phyloP scores from a whole-genome alignment of 2,888 invertebrate genomes.

The Neria commutata region DNA sequence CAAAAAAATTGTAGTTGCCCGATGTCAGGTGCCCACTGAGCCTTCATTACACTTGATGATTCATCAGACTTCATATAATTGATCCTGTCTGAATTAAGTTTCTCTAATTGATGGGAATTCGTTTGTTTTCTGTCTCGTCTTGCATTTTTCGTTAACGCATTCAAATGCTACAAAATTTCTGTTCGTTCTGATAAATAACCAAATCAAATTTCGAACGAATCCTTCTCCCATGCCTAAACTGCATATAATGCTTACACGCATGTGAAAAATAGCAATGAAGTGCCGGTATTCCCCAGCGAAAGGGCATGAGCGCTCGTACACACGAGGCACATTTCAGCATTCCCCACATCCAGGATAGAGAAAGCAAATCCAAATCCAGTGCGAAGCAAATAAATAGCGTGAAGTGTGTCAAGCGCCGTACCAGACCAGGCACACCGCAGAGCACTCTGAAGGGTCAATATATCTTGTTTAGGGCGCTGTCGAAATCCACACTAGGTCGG shows the following conservation, averaged over 20 bases:
- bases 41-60: too few species aligned
- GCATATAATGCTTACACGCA: slow-evolving; percentile 25
- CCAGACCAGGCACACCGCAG: slow-evolving; percentile 21
- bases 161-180: too few species aligned
- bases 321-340: not conserved
- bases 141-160: slow-evolving; percentile 11
- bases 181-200: slow-evolving; percentile 49
- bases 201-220: slow-evolving; percentile 45
- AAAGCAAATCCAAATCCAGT: too few species aligned
- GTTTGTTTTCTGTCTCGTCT: slow-evolving; percentile 18
- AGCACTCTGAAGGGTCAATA: slow-evolving; percentile 52
- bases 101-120: slow-evolving; percentile 19
- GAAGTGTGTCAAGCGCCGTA: slow-evolving; percentile 41
- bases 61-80: too few species aligned
- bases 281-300: slow-evolving; percentile 43
- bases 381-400: slow-evolving; percentile 53
- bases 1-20: too few species aligned
- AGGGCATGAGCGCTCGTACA: slow-evolving; percentile 16
- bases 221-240: not conserved
- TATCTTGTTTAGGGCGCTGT: slow-evolving; percentile 39
- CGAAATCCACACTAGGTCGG: not conserved
- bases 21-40: too few species aligned
- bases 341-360: slow-evolving; percentile 31
- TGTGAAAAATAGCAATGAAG: slow-evolving; percentile 17
- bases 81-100: too few species aligned